These are phyloP conservation scores for Ceratosolen fusciceps DNA, from an alignment of 1,140 invertebrate genomes.

Conservation along the genomic window DNA sequence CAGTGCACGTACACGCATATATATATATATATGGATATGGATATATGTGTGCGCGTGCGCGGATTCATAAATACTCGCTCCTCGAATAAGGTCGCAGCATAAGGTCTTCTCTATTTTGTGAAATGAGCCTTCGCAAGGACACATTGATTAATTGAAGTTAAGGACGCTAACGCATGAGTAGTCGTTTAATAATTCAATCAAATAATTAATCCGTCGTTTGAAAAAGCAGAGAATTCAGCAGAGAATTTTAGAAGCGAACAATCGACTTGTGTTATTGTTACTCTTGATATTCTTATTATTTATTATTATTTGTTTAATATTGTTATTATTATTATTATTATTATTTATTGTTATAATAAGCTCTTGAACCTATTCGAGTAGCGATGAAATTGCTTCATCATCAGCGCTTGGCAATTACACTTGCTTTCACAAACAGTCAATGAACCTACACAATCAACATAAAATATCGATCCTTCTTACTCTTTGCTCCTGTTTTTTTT, in stretches of 20 bases:
- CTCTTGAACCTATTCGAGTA: slow-evolving; percentile 55
- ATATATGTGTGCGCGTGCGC: too few relatives aligned
- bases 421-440: slow-evolving; percentile 47
- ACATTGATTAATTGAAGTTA: slow-evolving; percentile 37
- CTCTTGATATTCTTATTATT: too few relatives aligned
- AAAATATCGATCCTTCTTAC: slow-evolving; percentile 48
- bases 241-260: slow-evolving; percentile 17
- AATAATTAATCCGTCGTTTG: slow-evolving; percentile 48
- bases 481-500: slow-evolving; percentile 35
- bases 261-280: too few relatives aligned
- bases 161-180: slow-evolving; percentile 38
- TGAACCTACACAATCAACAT: slow-evolving; percentile 49
- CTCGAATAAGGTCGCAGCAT: slow-evolving; percentile 60
- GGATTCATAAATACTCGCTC: slow-evolving; percentile 57
- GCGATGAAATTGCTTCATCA: slow-evolving; percentile 49
- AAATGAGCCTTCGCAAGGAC: slow-evolving; percentile 41
- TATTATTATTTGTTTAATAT: too few relatives aligned
- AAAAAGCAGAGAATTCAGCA: slow-evolving; percentile 14
- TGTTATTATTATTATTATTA: background rate
- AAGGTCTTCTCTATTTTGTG: too few relatives aligned
- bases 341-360: slow-evolving; percentile 23
- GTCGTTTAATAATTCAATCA: too few relatives aligned
- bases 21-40: too few relatives aligned
- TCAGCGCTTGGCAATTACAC: slow-evolving; percentile 48
- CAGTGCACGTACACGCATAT: too few relatives aligned